phyloP scores from a whole-genome alignment of 2,888 invertebrate genomes.

The Spodoptera picta region DNA sequence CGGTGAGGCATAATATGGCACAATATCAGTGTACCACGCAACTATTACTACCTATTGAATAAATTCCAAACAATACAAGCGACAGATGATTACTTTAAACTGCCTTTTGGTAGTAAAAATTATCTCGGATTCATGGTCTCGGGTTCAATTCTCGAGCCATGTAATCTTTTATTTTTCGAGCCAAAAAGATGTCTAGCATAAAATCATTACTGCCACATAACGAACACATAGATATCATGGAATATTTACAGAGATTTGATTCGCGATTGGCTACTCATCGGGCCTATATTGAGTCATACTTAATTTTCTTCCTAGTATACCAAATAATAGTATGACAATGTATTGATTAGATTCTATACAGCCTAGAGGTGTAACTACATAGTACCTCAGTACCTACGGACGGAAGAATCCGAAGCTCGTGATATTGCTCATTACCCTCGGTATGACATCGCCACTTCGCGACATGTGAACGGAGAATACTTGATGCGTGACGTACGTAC shows the following conservation, averaged over 20 bases:
- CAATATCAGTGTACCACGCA: constrained; percentile 24
- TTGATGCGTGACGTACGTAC: constrained; percentile 69
- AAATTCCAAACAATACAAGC: constrained; percentile 44
- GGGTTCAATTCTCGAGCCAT: too few relatives aligned
- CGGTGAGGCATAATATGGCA: constrained; percentile 37
- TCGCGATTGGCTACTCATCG: too few relatives aligned
- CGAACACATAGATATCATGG: too few relatives aligned
- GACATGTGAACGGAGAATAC: constrained; percentile 65
- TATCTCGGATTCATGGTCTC: too few relatives aligned
- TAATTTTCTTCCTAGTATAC: too few relatives aligned
- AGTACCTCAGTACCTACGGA: constrained; percentile 6
- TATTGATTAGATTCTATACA: constrained; percentile 48
- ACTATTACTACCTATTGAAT: constrained; percentile 36
- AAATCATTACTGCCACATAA: too few relatives aligned
- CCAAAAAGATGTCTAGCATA: too few relatives aligned
- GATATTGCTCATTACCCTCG: constrained; percentile 44
- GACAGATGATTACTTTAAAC: too few relatives aligned
- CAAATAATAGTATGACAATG: constrained; percentile 8
- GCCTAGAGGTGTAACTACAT: constrained; percentile 42
- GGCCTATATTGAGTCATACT: too few relatives aligned
- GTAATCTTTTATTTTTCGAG: too few relatives aligned
- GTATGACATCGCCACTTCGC: constrained; percentile 27
- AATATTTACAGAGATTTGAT: too few relatives aligned
- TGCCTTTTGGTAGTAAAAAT: too few relatives aligned
- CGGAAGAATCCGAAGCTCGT: constrained; percentile 56